These are phyloP conservation scores for Poeciliopsis retropinna DNA, from an alignment of 2,113 vertebrate species.

Conservation along the genomic window DNA sequence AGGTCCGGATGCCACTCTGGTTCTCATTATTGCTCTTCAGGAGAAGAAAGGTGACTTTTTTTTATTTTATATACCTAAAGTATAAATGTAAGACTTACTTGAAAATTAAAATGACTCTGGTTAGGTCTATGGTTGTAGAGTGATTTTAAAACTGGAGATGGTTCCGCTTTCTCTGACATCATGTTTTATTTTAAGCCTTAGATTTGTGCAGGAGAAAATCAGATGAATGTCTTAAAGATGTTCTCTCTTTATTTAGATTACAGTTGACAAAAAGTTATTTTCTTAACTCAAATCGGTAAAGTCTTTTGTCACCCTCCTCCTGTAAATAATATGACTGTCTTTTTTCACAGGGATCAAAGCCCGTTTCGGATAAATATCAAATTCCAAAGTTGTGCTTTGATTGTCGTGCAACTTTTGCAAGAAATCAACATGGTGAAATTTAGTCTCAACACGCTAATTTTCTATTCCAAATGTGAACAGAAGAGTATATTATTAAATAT, in stretches of 20 bases:
- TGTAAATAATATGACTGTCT: neutral
- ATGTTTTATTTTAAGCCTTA: no score
- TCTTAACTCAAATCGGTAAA: neutral
- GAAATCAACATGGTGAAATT: neutral
- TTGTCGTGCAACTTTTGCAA: neutral
- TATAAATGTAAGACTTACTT: slow-evolving; percentile 23
- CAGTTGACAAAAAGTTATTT: neutral
- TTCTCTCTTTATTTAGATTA: neutral
- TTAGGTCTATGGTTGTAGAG: neutral
- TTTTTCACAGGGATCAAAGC: no score
- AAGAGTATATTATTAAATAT: no score
- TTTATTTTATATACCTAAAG: neutral
- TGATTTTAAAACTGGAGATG: neutral
- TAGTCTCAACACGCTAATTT: no score
- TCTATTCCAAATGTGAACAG: no score
- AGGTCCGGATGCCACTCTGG: slow-evolving; percentile 54
- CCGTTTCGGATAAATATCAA: neutral
- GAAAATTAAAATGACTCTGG: neutral
- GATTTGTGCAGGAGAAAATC: neutral
- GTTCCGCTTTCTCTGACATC: neutral
- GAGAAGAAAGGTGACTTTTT: slow-evolving; percentile 12
- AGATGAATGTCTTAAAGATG: neutral
- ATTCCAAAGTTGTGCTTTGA: neutral
- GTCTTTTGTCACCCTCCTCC: neutral
- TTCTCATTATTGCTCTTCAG: slow-evolving; percentile 72